These are phyloP conservation scores for Zosterops hypoxanthus DNA, from an alignment of 2,113 vertebrate genomes.

Conservation along the genomic window DNA sequence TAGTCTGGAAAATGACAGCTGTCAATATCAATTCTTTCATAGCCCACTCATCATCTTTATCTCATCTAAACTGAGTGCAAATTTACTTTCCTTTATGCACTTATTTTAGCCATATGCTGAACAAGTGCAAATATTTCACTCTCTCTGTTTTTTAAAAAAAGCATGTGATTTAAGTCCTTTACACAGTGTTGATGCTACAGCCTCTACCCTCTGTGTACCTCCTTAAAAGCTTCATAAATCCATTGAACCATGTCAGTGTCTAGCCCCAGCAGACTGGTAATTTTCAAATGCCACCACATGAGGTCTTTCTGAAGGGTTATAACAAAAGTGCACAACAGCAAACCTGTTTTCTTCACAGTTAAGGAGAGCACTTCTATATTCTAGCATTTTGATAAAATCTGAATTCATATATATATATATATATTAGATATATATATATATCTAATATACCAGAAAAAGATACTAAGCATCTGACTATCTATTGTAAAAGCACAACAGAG, in stretches of 20 bases:
- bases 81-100: not conserved
- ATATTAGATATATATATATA: no score
- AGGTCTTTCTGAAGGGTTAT: not conserved
- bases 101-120: not conserved
- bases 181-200: not conserved
- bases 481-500: not conserved
- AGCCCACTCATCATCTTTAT: not conserved
- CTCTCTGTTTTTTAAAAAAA: not conserved
- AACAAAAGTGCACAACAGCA: not conserved
- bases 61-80: not conserved
- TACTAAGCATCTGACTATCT: not conserved
- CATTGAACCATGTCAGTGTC: not conserved
- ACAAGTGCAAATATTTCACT: not conserved
- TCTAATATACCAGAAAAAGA: not conserved
- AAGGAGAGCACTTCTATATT: not conserved
- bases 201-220: not conserved
- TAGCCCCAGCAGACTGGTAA: not conserved
- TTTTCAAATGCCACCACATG: not conserved
- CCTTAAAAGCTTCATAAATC: not conserved
- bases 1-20: not conserved
- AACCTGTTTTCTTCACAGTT: not conserved
- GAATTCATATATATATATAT: not conserved
- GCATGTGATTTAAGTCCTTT: not conserved
- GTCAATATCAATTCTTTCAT: not conserved
- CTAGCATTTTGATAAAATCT: not conserved